Base-by-base conservation (phyloP, 2,113 vertebrate species). In the Baryphthengus martii region DNA sequence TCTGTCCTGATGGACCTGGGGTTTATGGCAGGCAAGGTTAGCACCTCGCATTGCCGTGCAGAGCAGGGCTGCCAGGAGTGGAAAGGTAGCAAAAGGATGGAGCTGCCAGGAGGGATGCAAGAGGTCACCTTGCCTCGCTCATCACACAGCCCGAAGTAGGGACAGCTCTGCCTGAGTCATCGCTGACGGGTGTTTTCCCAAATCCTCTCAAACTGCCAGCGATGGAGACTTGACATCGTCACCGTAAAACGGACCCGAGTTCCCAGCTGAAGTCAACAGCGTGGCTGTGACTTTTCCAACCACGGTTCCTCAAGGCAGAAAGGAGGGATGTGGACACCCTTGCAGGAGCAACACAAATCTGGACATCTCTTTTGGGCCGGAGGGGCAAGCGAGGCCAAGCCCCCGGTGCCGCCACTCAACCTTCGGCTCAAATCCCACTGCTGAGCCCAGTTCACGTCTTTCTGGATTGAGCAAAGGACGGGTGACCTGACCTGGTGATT, bases 201-300 rank as follows among this genome's bases (percentile, higher is more conserved):
- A n/a, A 56, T 26, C 56, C 31, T 55, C 56, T 14, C 68, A 42
- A 33, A 4, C 31, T 21, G 13, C 23, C 52, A 49, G 8, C 0
- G 1, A 13, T 4, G 66, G 40, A 28, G 16, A 8, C 12, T 20
- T 23, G 35, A 26, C 6, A 4, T 8, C 42, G n/a, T 20, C 1
- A 0, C 26, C 49, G 21, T 59, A 21, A 37, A 42, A 28, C 0
- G 11, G 55, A n/a, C 23, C 44, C 0, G 2, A 39, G 17, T 24
- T 53, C 67, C 73, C 26, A 31, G 21, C 24, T 9, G 31, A 39
- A 29, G 18, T 8, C 74, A 35, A 18, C 24, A 0, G 1, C 19
- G 10, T 20, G 28, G 40, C 66, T 65, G 45, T 8, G 39, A 13
- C 31, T 62, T 47, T 17, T n/a, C 56, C 13, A 6, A 56, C 50